Base-by-base conservation (phyloP, 2,888 invertebrate species). In the Spodoptera picta region DNA sequence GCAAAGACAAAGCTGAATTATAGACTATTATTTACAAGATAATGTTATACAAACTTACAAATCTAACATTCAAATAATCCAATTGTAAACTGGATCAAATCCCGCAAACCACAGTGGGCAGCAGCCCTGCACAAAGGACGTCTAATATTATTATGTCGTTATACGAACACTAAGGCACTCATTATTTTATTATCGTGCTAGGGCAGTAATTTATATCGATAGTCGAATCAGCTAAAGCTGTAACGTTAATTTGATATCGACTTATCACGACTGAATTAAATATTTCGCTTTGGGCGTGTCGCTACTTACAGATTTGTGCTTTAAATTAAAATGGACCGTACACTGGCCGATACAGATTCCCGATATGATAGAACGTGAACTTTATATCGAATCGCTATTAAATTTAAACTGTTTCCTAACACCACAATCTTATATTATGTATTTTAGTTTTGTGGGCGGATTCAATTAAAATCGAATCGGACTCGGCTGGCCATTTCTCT, bases 151-250 rank as follows among this genome's bases (percentile, higher is more conserved):
- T 89, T 86, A 88, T 77, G 79, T 85, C 80, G 84, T 87, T 87
- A 85, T 69, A 73, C 69, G 77, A 69, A 74, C 73, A 77, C 82
- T 83, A 83, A 82, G 73, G 71, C 86, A 46, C 69, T 86, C 85
- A 91, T 92, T 91, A 90, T 87, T 90, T 87, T 87, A 91, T 90
- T 91, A 91, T 89, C 86, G 79, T 82, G 74, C 78, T 72, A 79
- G 69, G 76, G 69, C 81, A 81, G 80, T 86, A 85, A 90, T 90
- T 90, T 88, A 78, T 78, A 75, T 79, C 76, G 79, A 85, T 81
- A 82, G 79, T 76, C 73, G 70, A 79, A 80, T 69, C 69, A 42
- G 79, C 74, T 81, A 79, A 81, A 77, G 78, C 77, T 86, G 86
- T 88, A 89, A 88, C 88, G 87, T 84, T 88, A 88, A 90, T 90